A percentile compares a stretch with the other conserved stretches of the same genome.
Conservation (phyloP, 2,113 vertebrate genomes). For the Oenanthe oenanthe region DNA sequence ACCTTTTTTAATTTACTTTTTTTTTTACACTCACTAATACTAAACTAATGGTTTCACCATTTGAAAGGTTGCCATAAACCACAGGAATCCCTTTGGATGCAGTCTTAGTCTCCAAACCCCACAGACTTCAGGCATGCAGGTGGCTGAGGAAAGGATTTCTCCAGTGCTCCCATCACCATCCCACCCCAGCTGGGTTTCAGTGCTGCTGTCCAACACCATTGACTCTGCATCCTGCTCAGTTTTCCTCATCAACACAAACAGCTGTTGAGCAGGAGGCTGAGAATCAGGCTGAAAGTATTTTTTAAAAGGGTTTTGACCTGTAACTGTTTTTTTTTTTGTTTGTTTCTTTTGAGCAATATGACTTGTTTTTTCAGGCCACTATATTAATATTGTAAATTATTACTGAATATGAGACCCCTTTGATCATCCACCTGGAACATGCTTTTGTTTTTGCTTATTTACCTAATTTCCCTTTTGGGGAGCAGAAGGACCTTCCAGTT, state of each 20-base stretch:
- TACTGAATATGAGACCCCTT: background rate
- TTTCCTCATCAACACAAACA: background rate
- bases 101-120: background rate
- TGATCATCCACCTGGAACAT: background rate
- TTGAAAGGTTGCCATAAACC: conserved; percentile 11
- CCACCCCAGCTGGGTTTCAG: background rate
- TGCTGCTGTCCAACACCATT: background rate
- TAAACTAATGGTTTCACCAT: conserved; percentile 23
- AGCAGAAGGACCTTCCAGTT: background rate
- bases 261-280: conserved; percentile 26
- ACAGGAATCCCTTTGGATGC: conserved; percentile 43
- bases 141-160: conserved; percentile 7
- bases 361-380: conserved; percentile 11
- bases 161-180: background rate
- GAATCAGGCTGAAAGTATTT: conserved; percentile 12
- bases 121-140: conserved; percentile 4
- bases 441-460: background rate
- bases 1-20: conserved; percentile 39
- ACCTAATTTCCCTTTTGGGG: background rate
- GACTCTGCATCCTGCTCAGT: background rate
- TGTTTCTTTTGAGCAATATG: conserved; percentile 60
- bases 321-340: conserved; percentile 3
- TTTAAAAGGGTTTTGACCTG: conserved; percentile 31
- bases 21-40: conserved; percentile 10
- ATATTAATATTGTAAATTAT: background rate